Evolutionary conservation across 2,113 vertebrate genomes (phyloP).

Genomic region (Pitta sordida): DNA sequence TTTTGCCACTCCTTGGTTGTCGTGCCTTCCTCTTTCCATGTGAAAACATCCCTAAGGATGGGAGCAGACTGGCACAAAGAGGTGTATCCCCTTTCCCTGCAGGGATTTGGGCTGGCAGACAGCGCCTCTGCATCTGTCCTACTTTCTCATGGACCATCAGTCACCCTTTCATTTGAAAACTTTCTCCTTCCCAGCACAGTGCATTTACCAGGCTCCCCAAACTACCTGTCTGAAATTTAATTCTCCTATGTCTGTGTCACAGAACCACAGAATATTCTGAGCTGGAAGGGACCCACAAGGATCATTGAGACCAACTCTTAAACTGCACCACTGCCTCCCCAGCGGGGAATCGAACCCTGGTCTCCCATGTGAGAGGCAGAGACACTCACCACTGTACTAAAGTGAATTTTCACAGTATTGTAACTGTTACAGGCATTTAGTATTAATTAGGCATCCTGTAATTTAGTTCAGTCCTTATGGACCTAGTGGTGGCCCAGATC

Average conservation of each 20-base stretch:
- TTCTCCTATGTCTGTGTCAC: background rate
- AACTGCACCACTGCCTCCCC: no score
- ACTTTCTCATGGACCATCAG: background rate
- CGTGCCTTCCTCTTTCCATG: background rate
- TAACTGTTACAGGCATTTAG: background rate
- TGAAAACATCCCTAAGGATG: background rate
- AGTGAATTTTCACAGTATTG: no score
- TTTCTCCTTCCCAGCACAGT: background rate
- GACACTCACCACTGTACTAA: no score
- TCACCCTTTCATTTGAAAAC: background rate
- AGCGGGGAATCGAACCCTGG: no score
- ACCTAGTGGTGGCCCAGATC: background rate
- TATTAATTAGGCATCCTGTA: slow-evolving; percentile 5
- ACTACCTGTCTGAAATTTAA: background rate
- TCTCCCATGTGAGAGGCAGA: no score
- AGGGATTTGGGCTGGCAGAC: background rate
- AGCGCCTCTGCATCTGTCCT: background rate
- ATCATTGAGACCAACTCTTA: no score
- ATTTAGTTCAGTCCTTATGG: background rate
- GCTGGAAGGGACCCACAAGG: no score
- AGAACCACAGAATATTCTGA: no score
- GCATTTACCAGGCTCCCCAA: background rate
- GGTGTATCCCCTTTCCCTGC: background rate
- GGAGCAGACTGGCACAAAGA: background rate
- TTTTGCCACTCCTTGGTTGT: background rate